phyloP scores from a whole-genome alignment of 2,797 vertebrate species.

The Helostoma temminkii region DNA sequence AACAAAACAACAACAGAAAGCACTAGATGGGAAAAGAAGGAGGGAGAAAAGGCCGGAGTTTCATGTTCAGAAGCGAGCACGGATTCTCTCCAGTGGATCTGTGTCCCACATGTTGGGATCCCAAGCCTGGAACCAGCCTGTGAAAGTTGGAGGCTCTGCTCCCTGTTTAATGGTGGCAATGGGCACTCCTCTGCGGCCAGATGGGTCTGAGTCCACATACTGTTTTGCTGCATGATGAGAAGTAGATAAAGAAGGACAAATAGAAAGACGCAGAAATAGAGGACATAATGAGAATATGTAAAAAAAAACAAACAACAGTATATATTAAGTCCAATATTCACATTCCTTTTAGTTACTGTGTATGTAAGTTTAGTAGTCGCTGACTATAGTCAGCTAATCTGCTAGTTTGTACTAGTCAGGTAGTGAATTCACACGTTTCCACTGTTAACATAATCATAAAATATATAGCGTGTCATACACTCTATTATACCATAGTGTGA shows the following conservation, averaged over 20 bases:
- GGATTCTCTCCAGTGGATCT: slow-evolving; percentile 78
- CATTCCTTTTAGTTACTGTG: neutral
- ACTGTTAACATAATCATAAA: no score
- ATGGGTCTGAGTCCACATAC: slow-evolving; percentile 83
- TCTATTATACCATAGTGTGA: no score
- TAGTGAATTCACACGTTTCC: no score
- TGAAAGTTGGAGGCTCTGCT: slow-evolving; percentile 83
- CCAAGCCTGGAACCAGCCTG: slow-evolving; percentile 89
- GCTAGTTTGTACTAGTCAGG: neutral
- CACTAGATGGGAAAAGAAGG: slow-evolving; percentile 8
- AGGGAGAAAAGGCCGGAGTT: neutral
- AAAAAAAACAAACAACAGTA: neutral
- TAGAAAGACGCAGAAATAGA: neutral
- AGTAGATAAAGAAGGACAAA: neutral
- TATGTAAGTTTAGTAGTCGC: neutral
- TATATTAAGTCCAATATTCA: neutral
- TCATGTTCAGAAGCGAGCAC: slow-evolving; percentile 67
- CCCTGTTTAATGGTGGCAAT: slow-evolving; percentile 85
- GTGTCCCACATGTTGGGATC: slow-evolving; percentile 84
- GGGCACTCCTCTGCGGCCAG: slow-evolving; percentile 79
- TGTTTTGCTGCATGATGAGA: slow-evolving; percentile 77
- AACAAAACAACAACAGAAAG: slow-evolving; percentile 25
- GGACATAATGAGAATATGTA: neutral
- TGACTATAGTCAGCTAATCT: no score
- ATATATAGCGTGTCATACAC: no score